A percentile compares a stretch with the other conserved stretches of the same genome.
Evolutionary conservation across 2,797 vertebrate genomes (phyloP).

Genomic region (Pangasius mekongensis): DNA sequence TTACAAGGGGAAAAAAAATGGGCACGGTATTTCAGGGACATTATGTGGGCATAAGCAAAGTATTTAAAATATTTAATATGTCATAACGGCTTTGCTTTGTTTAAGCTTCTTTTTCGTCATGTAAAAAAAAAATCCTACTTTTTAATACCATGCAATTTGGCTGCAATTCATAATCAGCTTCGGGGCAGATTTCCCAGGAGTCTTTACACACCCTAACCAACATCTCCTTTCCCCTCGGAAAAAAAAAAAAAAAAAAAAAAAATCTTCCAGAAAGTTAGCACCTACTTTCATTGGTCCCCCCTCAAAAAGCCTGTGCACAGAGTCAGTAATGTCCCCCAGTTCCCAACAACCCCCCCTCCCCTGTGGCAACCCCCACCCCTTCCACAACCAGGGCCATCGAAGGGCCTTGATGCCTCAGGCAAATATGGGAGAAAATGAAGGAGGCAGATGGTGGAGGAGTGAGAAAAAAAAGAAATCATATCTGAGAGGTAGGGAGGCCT

Average conservation of each 20-base stretch:
- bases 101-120: neutral
- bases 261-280: slow-evolving; percentile 79
- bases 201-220: slow-evolving; percentile 73
- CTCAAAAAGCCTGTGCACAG: slow-evolving; percentile 69
- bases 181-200: slow-evolving; percentile 82
- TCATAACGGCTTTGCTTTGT: slow-evolving; percentile 16
- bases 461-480: slow-evolving; percentile 63
- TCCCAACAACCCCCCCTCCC: too few relatives aligned
- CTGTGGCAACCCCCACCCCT: slow-evolving; percentile 59
- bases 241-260: slow-evolving; percentile 57
- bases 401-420: slow-evolving; percentile 73
- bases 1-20: neutral
- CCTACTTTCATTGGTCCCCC: slow-evolving; percentile 78
- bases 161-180: slow-evolving; percentile 76
- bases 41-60: neutral
- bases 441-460: slow-evolving; percentile 79
- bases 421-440: slow-evolving; percentile 76
- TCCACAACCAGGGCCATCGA: slow-evolving; percentile 72
- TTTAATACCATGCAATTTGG: slow-evolving; percentile 77
- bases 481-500: slow-evolving; percentile 74
- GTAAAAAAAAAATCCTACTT: slow-evolving; percentile 33
- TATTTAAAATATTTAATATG: neutral
- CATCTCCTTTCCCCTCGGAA: slow-evolving; percentile 59
- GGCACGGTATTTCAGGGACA: neutral
- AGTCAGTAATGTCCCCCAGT: slow-evolving; percentile 67